These are phyloP conservation scores for Drosophila maculinotata DNA, from an alignment of 2,888 invertebrate genomes.

Conservation along the genomic window DNA sequence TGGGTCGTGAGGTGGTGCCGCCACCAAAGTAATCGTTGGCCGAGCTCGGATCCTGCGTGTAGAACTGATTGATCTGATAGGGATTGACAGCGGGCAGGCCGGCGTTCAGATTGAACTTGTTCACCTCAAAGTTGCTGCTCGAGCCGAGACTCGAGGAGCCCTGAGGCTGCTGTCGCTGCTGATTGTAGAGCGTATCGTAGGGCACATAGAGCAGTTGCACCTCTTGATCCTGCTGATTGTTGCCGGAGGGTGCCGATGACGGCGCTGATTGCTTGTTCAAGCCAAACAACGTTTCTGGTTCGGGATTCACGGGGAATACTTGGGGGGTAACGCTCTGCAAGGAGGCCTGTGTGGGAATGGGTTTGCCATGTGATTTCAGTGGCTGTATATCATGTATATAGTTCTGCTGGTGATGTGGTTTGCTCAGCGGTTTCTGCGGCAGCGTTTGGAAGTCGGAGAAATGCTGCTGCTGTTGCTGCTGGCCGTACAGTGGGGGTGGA, in stretches of 20 bases:
- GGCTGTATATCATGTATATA: slow-evolving; percentile 80
- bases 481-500: slow-evolving; percentile 78
- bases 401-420: slow-evolving; percentile 81
- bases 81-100: slow-evolving; percentile 84
- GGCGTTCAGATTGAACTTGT: slow-evolving; percentile 79
- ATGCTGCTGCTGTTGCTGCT: slow-evolving; percentile 80
- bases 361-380: slow-evolving; percentile 74
- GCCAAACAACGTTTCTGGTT: slow-evolving; percentile 68
- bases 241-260: slow-evolving; percentile 47
- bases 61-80: slow-evolving; percentile 85
- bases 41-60: slow-evolving; percentile 81
- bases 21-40: slow-evolving; percentile 69
- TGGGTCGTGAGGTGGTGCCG: slow-evolving; percentile 80
- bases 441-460: slow-evolving; percentile 71
- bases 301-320: slow-evolving; percentile 74
- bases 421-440: slow-evolving; percentile 73
- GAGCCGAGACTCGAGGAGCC: slow-evolving; percentile 38
- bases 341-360: slow-evolving; percentile 73
- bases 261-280: slow-evolving; percentile 63
- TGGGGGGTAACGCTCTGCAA: slow-evolving; percentile 78
- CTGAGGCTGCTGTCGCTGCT: slow-evolving; percentile 71
- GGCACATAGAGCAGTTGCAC: slow-evolving; percentile 94
- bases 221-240: slow-evolving; percentile 87
- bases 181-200: slow-evolving; percentile 89
- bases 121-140: slow-evolving; percentile 71